Conservation (phyloP, 2,797 vertebrate genomes). For the Danio choprae region DNA sequence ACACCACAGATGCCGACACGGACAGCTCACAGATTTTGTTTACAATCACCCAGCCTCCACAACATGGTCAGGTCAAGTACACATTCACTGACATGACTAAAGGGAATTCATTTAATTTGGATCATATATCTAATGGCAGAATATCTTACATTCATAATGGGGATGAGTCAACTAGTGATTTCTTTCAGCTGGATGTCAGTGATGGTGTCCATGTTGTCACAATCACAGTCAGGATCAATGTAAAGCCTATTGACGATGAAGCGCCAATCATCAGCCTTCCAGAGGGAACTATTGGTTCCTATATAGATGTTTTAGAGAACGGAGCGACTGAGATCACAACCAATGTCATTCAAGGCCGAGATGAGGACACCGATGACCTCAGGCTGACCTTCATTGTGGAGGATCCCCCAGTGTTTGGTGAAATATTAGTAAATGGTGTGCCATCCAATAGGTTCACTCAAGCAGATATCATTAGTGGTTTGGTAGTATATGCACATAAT, state of each 20-base stretch:
- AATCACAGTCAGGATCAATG: constrained; percentile 85
- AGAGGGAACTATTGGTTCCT: constrained; percentile 89
- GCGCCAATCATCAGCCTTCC: constrained; percentile 81
- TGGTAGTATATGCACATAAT: constrained; percentile 89
- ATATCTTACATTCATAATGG: constrained; percentile 88
- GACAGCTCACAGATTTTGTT: constrained; percentile 85
- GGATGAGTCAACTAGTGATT: constrained; percentile 83
- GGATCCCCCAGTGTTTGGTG: constrained; percentile 84
- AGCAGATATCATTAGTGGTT: constrained; percentile 90
- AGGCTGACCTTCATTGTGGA: constrained; percentile 92
- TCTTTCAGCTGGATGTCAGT: constrained; percentile 88
- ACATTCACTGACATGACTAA: constrained; percentile 80
- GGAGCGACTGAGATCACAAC: constrained; percentile 90
- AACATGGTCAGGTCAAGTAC: constrained; percentile 83
- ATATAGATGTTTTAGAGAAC: constrained; percentile 92
- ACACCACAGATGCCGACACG: constrained; percentile 89
- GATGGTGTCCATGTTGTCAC: constrained; percentile 91
- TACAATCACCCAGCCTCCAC: constrained; percentile 85
- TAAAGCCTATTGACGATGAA: constrained; percentile 87
- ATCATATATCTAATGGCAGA: constrained; percentile 84
- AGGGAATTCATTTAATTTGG: constrained; percentile 82
- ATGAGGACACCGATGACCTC: constrained; percentile 88
- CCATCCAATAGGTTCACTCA: constrained; percentile 87
- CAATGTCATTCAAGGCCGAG: constrained; percentile 87
- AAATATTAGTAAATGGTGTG: constrained; percentile 86